Evolutionary conservation across 2,888 invertebrate genomes (phyloP).

Genomic region (Rhorus exstirpatorius): DNA sequence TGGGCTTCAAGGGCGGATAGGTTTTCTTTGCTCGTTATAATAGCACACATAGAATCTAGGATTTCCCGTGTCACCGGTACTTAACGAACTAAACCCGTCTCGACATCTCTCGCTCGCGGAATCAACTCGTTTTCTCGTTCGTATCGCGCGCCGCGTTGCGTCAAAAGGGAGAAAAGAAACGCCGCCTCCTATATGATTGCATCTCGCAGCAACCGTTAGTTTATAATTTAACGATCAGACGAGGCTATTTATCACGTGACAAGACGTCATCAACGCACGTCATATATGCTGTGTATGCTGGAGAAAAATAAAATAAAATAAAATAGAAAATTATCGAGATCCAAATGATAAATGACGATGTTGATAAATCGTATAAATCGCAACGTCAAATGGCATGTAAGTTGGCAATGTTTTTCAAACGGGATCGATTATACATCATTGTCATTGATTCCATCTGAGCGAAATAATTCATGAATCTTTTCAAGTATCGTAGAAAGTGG

Average conservation of each 20-base stretch:
- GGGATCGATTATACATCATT: no score
- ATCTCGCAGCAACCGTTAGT: slow-evolving; percentile 17
- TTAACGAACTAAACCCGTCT: slow-evolving; percentile 17
- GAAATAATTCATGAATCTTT: no score
- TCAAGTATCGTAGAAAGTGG: no score
- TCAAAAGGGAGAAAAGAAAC: not conserved
- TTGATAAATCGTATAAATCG: no score
- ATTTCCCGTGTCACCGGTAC: slow-evolving; percentile 65
- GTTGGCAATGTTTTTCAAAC: no score
- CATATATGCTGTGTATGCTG: not conserved
- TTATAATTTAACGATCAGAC: slow-evolving; percentile 24
- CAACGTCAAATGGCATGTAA: no score
- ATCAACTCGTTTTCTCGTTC: slow-evolving; percentile 16
- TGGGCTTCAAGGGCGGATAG: slow-evolving; percentile 64
- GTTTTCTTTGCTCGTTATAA: slow-evolving; percentile 63
- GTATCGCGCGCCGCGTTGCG: not conserved
- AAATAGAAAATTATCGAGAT: not conserved
- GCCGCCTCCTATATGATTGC: not conserved
- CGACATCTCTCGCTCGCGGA: not conserved
- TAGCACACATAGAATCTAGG: slow-evolving; percentile 29
- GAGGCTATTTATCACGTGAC: not conserved
- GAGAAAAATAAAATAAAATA: not conserved
- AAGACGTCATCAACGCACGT: not conserved
- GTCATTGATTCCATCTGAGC: no score
- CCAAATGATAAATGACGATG: no score